Conservation (phyloP, 2,797 vertebrate species). For the Anas bernieri region DNA sequence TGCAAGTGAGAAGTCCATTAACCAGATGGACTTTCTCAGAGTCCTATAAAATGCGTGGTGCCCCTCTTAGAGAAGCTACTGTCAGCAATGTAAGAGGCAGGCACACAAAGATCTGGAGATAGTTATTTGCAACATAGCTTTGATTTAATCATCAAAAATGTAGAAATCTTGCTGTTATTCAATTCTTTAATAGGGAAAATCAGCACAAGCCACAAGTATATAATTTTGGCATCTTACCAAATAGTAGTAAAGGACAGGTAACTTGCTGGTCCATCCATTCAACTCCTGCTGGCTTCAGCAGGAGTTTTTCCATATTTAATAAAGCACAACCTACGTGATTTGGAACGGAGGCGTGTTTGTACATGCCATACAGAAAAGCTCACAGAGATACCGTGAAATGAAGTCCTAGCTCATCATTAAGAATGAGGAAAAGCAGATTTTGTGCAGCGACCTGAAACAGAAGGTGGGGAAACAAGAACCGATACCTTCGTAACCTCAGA, state of each 20-base stretch:
- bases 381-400: background rate
- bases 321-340: fast-evolving
- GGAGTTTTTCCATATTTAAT: background rate
- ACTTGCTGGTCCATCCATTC: background rate
- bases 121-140: background rate
- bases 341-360: fast-evolving
- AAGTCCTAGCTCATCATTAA: background rate
- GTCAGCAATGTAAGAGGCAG: background rate
- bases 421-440: background rate
- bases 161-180: background rate
- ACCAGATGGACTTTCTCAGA: background rate
- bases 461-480: background rate
- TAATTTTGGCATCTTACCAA: background rate
- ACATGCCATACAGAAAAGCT: background rate
- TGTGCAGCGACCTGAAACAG: background rate
- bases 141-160: background rate
- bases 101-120: background rate
- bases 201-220: background rate
- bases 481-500: background rate
- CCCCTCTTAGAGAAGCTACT: background rate
- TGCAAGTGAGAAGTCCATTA: fast-evolving
- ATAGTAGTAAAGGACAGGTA: background rate
- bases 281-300: background rate
- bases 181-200: background rate
- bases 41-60: background rate